Evolutionary conservation across 2,888 invertebrate genomes (phyloP).

Genomic region (Pimpla rufipes): DNA sequence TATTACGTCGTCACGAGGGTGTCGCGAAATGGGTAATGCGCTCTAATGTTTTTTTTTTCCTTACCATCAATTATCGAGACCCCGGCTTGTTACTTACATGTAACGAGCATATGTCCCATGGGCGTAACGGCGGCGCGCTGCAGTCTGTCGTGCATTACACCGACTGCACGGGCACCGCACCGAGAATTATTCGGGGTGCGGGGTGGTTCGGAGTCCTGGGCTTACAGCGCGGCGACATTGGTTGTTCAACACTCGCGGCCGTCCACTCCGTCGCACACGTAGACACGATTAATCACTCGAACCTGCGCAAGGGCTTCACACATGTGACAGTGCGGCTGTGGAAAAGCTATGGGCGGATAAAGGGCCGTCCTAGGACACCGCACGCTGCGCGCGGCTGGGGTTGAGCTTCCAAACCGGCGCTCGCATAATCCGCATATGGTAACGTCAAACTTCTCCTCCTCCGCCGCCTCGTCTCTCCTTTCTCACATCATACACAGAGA

Average conservation of each 20-base stretch:
- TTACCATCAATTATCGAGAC: constrained; percentile 48
- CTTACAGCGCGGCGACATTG: constrained; percentile 56
- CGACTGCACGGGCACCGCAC: constrained; percentile 44
- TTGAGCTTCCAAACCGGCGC: constrained; percentile 62
- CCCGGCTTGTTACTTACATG: constrained; percentile 48
- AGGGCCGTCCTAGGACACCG: constrained; percentile 38
- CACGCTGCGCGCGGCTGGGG: constrained; percentile 2
- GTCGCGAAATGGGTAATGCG: too few species aligned
- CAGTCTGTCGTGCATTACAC: constrained; percentile 60
- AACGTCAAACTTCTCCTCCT: constrained; percentile 55
- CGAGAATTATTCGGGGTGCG: constrained; percentile 65
- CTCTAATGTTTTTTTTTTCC: neutral
- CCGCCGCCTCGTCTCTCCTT: too few species aligned
- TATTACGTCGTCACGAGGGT: neutral
- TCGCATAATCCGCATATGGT: constrained; percentile 65
- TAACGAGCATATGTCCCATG: constrained; percentile 62
- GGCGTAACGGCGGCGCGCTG: constrained; percentile 53
- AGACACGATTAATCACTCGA: constrained; percentile 67
- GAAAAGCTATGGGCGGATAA: constrained; percentile 43
- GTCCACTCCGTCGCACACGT: constrained; percentile 66
- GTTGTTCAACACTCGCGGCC: constrained; percentile 57
- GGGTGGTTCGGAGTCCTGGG: constrained; percentile 40
- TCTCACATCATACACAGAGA: constrained; percentile 44
- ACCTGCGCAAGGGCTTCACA: constrained; percentile 53
- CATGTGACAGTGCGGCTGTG: constrained; percentile 59